Base-by-base conservation (phyloP, 1,140 invertebrate genomes). In the Battus philenor region DNA sequence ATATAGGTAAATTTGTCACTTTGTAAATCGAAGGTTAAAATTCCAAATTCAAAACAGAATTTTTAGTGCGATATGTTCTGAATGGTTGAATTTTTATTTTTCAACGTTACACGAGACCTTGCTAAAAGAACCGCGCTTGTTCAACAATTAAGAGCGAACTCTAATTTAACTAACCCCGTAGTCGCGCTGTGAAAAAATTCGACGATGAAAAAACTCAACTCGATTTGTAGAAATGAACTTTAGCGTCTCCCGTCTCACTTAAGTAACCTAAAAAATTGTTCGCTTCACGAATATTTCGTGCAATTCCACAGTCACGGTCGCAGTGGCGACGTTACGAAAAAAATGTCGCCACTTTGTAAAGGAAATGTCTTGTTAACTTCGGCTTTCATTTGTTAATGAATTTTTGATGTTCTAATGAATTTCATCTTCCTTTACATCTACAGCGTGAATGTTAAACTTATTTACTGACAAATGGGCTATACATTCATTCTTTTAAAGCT, bases 141-240 rank as follows among this genome's bases (percentile, higher is more conserved):
- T 36, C 33, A 36, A 36, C 16, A 36, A 36, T 36, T 36, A 36
- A 36, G 33, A 36, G 33, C 33, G 33, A 36, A 36, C 33, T 33
- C 13, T 36, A 36, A 36, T 36, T 36, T 20, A 18, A 36, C 33
- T 20, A 17, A 5, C n/a, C 11, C 15, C 18, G 33, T 36, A 36
- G 33, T 36, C 33, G 15, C 17, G 16, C 33, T 36, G 17, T 20
- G 33, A 36, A 36, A 36, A 36, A 36, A 18, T 22, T 20, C 15
- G 6, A 17, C 16, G 20, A 15, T 15, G 17, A 36, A 36, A 33
- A 33, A 36, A 20, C 16, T 9, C n/a, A 36, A 36, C 33, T 36
- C 33, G 33, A 36, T 36, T 36, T 36, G 33, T 36, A 10, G 9
- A 36, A 36, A 36, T 20, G 33, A 36, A 36, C 33, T 36, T 36